A percentile compares a stretch with the other conserved stretches of the same genome.
These are phyloP conservation scores for Cinclus cinclus DNA, from an alignment of 2,113 vertebrate species.

Conservation along the genomic window DNA sequence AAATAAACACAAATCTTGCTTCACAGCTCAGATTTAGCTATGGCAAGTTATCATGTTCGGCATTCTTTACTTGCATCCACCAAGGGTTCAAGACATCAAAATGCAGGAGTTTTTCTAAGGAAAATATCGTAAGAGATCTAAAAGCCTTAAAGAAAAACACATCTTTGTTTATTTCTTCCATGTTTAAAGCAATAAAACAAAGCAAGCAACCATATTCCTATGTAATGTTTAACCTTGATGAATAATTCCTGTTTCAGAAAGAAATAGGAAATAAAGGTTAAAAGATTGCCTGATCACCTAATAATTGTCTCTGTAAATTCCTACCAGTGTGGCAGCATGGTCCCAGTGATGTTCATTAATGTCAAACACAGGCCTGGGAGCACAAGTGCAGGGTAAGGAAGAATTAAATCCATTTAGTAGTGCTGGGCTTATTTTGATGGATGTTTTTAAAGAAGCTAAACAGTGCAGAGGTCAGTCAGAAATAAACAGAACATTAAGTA, in stretches of 20 bases:
- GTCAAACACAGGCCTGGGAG: background rate
- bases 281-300: background rate
- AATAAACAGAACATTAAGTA: constrained; percentile 23
- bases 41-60: background rate
- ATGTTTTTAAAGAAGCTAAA: background rate
- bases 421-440: background rate
- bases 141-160: background rate
- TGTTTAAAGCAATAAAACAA: background rate
- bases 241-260: background rate
- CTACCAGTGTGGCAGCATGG: background rate
- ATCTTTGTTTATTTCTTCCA: background rate
- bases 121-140: accelerated
- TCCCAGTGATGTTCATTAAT: background rate
- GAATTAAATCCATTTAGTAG: background rate
- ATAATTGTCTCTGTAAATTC: background rate
- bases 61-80: background rate
- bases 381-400: background rate
- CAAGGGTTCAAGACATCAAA: background rate
- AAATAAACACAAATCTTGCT: background rate
- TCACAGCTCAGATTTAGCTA: background rate
- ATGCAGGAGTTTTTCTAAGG: background rate
- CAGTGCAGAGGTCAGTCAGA: background rate
- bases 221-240: background rate
- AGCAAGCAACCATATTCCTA: background rate
- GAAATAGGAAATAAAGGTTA: background rate